Conservation (phyloP, 2,888 invertebrate genomes). For the Xestoiulus laeticollis region DNA sequence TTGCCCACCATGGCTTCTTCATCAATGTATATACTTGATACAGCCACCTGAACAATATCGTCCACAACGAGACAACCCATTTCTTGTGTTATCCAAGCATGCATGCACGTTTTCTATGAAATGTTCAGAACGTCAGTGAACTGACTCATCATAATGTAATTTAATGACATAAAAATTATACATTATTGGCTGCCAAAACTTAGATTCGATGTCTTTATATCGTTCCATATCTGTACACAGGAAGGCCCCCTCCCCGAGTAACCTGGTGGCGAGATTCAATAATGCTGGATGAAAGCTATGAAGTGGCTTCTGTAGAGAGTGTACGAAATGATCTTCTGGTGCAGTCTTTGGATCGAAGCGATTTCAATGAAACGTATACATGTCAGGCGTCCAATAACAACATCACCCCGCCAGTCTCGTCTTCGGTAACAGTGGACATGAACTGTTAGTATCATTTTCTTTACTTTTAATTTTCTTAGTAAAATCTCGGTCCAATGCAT, state of each 20-base stretch:
- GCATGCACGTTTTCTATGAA: no score
- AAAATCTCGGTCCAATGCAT: no score
- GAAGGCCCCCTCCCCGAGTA: constrained; percentile 81
- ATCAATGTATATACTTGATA: no score
- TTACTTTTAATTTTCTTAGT: no score
- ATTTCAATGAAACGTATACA: constrained; percentile 86
- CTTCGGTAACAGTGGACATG: constrained; percentile 86
- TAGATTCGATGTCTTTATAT: no score
- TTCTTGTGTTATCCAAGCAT: no score
- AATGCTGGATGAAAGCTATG: constrained; percentile 81
- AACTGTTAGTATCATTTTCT: constrained; percentile 77
- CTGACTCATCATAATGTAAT: no score
- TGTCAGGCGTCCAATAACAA: constrained; percentile 89
- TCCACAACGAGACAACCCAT: no score
- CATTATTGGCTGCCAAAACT: not conserved
- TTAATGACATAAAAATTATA: no score
- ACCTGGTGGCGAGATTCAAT: constrained; percentile 84
- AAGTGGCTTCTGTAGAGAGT: constrained; percentile 70
- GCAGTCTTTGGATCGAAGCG: constrained; percentile 78
- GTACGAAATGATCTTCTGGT: constrained; percentile 82
- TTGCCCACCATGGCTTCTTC: no score
- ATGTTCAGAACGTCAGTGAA: no score
- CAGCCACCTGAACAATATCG: no score
- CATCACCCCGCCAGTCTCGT: constrained; percentile 78
- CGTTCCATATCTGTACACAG: constrained; percentile 65